Base-by-base conservation (phyloP, 1,140 invertebrate species). In the Tetramorium parvispinum region DNA sequence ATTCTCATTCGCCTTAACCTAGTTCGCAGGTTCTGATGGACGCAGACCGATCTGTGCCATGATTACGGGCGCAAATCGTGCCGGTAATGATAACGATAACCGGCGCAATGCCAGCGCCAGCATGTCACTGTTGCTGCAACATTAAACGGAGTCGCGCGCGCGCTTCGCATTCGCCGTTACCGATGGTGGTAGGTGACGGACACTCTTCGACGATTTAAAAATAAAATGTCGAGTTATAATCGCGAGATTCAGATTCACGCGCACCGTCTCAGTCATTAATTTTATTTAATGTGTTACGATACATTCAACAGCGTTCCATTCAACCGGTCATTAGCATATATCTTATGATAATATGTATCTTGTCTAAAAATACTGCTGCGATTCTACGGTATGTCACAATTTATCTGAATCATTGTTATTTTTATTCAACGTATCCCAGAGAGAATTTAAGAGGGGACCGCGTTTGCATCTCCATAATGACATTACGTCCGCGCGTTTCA, bases 1-100 rank as follows among this genome's bases (percentile, higher is more conserved):
- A 71, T 86, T 89, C 88, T 88, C 88, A 89, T 86, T 88, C 49
- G 70, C 61, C 51, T 88, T 73, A 86, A 82, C 70, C 87, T 46
- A 85, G 73, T 78, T 78, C 37, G 82, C 73, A 53, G 51, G 51
- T 37, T 46, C 13, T 11, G 75, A 81, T 82, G 76, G 59, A 76
- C 1, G 61, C 70, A n/a, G 61, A 79, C 59, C 61, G 85, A 86
- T 86, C 76, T 86, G 76, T 86, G 85, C 76, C 85, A 68, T 59
- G 76, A 86, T 86, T 86, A 82, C 85, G 59, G 21, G 11, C 63
- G 85, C 51, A 68, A 86, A 86, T 86, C 85, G 51, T 86, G 76
- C 63, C 37, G 63, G 49, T 86, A 40, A 70, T 77, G 77, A 86
- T 86, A 53, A 70, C 85, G 77, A 86, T 81, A 86, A 86, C 85